Conservation (phyloP, 2,888 invertebrate genomes). For the Drosophila putrida region DNA sequence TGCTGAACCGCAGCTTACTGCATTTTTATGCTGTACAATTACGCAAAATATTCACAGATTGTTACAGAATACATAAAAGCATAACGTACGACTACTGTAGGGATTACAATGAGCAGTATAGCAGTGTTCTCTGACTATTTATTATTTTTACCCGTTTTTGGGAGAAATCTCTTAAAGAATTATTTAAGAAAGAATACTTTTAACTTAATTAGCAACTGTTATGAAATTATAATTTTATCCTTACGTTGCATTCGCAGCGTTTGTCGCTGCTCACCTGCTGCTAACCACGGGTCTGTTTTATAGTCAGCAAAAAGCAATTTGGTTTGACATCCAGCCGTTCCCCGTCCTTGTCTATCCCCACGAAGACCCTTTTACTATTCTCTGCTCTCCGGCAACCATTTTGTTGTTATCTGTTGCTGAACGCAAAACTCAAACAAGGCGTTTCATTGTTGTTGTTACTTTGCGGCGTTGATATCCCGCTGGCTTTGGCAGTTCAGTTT, state of each 20-base stretch:
- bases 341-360: background rate
- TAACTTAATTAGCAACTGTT: background rate
- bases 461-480: slow-evolving; percentile 72
- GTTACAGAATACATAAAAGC: background rate
- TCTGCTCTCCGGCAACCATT: slow-evolving; percentile 36
- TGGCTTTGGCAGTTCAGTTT: slow-evolving; percentile 78
- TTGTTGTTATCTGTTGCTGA: slow-evolving; percentile 47
- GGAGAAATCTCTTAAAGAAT: too few species aligned
- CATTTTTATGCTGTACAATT: background rate
- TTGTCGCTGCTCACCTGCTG: slow-evolving; percentile 45
- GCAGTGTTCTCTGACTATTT: too few species aligned
- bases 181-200: background rate
- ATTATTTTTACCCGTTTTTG: background rate
- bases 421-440: slow-evolving; percentile 57
- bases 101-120: too few species aligned
- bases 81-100: background rate
- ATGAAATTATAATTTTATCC: slow-evolving; percentile 9
- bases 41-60: background rate
- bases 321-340: slow-evolving; percentile 39
- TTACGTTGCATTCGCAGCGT: slow-evolving; percentile 25
- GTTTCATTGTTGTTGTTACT: slow-evolving; percentile 43
- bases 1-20: too few species aligned
- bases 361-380: background rate
- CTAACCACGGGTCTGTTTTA: slow-evolving; percentile 46
- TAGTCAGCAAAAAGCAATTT: slow-evolving; percentile 75